phyloP scores from a whole-genome alignment of 2,888 invertebrate species.

The Stomorhina lunata region DNA sequence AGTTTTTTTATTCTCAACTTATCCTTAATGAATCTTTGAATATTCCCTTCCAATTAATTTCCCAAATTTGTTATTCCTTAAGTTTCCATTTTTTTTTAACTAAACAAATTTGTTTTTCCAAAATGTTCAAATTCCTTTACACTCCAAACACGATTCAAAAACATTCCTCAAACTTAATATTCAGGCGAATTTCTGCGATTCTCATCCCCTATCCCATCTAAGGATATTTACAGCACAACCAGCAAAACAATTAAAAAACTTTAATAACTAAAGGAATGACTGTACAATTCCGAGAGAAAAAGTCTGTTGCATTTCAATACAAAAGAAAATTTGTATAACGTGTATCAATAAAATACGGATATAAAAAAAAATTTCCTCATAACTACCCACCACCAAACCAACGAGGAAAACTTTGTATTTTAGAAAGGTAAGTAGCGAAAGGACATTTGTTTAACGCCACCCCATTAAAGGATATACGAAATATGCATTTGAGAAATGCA shows the following conservation, averaged over 20 bases:
- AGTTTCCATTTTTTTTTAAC: not conserved
- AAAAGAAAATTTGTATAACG: not conserved
- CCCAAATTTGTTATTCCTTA: not conserved
- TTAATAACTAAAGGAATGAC: slow-evolving; percentile 44
- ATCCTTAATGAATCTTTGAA: too few species aligned
- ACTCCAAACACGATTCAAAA: not conserved
- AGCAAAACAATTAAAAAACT: slow-evolving; percentile 9
- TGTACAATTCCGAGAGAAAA: slow-evolving; percentile 38
- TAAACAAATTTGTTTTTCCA: not conserved
- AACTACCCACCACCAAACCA: slow-evolving; percentile 36
- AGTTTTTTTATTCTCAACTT: too few species aligned
- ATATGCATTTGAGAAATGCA: slow-evolving; percentile 27
- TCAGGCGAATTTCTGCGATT: not conserved
- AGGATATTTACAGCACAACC: not conserved
- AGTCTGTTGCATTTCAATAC: slow-evolving; percentile 34
- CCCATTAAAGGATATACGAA: slow-evolving; percentile 22
- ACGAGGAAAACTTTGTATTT: slow-evolving; percentile 1
- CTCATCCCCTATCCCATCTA: slow-evolving; percentile 1
- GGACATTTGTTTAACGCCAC: slow-evolving; percentile 23
- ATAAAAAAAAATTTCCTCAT: not conserved
- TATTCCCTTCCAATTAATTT: too few species aligned
- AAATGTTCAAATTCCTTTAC: slow-evolving; percentile 6
- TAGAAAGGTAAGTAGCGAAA: too few species aligned
- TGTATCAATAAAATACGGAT: slow-evolving; percentile 30
- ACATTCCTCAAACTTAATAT: not conserved